phyloP scores from a whole-genome alignment of 2,113 vertebrate species.

The Oncorhynchus keta region DNA sequence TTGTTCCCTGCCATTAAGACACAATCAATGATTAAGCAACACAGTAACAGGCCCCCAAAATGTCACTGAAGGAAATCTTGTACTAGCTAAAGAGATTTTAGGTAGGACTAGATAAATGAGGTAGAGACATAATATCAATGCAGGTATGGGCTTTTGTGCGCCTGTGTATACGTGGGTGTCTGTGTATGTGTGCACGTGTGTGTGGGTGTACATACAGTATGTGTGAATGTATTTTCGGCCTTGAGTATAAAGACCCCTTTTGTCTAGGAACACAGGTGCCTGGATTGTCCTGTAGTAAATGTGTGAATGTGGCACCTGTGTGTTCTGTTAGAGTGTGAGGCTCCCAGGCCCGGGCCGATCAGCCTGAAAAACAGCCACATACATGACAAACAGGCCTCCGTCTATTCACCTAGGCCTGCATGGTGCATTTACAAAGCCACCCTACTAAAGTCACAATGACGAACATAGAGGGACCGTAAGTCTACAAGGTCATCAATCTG shows the following conservation, averaged over 20 bases:
- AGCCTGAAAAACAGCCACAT: conserved; percentile 4
- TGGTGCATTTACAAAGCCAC: too few species aligned
- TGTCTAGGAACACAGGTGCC: conserved; percentile 51
- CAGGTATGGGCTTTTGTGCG: conserved; percentile 21
- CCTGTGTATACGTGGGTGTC: conserved; percentile 30
- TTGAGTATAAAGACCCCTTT: conserved; percentile 55
- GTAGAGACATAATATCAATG: conserved; percentile 21
- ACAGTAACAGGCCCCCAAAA: conserved; percentile 49
- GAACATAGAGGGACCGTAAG: too few species aligned
- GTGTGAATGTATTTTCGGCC: not conserved
- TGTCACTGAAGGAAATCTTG: conserved; percentile 20
- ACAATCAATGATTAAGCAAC: not conserved
- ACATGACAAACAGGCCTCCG: too few species aligned
- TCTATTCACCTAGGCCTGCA: too few species aligned
- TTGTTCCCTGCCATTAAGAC: conserved; percentile 33
- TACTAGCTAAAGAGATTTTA: not conserved
- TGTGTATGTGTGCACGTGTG: conserved; percentile 22
- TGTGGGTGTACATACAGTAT: conserved; percentile 2
- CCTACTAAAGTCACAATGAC: too few species aligned
- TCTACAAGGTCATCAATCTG: too few species aligned
- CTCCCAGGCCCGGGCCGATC: conserved; percentile 61
- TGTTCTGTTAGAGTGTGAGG: conserved; percentile 62
- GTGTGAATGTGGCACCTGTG: conserved; percentile 73
- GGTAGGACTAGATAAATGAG: conserved; percentile 5
- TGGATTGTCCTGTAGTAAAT: conserved; percentile 51